phyloP scores from a whole-genome alignment of 92 coral and sea anemone species.

The Phenganax subtilis region DNA sequence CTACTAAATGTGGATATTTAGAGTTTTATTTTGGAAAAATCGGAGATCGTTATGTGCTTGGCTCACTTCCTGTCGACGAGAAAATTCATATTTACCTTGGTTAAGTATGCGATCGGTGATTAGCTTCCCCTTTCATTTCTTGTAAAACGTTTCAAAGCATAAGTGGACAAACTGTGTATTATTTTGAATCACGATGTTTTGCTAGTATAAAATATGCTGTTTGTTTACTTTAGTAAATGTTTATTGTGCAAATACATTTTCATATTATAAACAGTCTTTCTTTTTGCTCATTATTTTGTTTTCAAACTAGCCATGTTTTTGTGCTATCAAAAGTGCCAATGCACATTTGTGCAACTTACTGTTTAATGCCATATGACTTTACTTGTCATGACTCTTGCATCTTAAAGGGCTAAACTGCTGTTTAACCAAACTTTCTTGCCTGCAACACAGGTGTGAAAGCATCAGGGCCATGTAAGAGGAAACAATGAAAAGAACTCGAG shows the following conservation, averaged over 20 bases:
- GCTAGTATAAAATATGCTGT: background rate
- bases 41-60: background rate
- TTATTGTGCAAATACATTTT: background rate
- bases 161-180: background rate
- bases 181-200: background rate
- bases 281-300: background rate
- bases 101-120: background rate
- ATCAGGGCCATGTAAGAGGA: slow-evolving; percentile 42
- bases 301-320: no score
- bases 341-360: no score
- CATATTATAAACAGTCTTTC: background rate
- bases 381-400: background rate
- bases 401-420: background rate
- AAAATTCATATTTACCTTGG: background rate
- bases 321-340: no score
- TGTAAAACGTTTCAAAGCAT: background rate
- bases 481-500: slow-evolving; percentile 96
- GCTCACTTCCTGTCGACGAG: slow-evolving; percentile 11
- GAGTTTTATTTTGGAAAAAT: background rate
- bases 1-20: background rate
- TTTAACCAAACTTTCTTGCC: background rate
- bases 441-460: slow-evolving; percentile 13
- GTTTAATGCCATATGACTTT: no score
- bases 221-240: background rate
- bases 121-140: background rate